A percentile compares a stretch with the other conserved stretches of the same genome.
These are phyloP conservation scores for Dastarcus helophoroides DNA, from an alignment of 2,888 invertebrate species.

Conservation along the genomic window DNA sequence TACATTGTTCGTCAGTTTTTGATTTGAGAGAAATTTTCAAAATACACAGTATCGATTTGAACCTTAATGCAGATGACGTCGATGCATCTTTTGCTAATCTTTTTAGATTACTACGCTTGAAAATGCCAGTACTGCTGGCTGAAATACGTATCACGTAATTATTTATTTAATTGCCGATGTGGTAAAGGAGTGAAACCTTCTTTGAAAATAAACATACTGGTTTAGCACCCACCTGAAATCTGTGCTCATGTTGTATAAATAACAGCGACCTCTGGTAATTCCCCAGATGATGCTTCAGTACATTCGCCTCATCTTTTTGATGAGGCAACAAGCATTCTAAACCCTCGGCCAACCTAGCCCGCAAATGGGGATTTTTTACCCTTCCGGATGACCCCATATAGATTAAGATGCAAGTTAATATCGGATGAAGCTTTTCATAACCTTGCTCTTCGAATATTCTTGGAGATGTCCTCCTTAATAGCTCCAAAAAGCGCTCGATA, in stretches of 20 bases:
- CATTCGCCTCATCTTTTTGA: constrained; percentile 44
- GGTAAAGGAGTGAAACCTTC: too few relatives aligned
- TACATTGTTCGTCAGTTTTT: too few relatives aligned
- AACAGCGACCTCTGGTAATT: constrained; percentile 58
- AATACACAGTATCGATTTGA: too few relatives aligned
- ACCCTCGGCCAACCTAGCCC: constrained; percentile 82
- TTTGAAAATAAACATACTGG: too few relatives aligned
- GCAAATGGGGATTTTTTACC: constrained; percentile 83
- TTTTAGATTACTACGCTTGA: too few relatives aligned
- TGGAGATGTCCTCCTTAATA: constrained; percentile 54
- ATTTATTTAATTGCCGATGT: too few relatives aligned
- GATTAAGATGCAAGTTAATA: constrained; percentile 67
- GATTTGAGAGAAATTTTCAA: too few relatives aligned
- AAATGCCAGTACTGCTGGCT: too few relatives aligned
- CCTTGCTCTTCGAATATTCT: constrained; percentile 55
- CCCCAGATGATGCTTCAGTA: constrained; percentile 34
- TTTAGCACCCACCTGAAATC: constrained; percentile 56
- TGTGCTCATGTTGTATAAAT: constrained; percentile 66
- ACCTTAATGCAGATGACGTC: too few relatives aligned
- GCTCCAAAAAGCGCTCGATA: constrained; percentile 67
- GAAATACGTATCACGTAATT: too few relatives aligned
- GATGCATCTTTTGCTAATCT: too few relatives aligned
- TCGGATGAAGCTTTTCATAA: constrained; percentile 50
- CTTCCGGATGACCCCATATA: constrained; percentile 72
- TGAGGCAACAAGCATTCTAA: constrained; percentile 76